Evolutionary conservation across 2,888 invertebrate genomes (phyloP).

Genomic region (Diogma glabrata): DNA sequence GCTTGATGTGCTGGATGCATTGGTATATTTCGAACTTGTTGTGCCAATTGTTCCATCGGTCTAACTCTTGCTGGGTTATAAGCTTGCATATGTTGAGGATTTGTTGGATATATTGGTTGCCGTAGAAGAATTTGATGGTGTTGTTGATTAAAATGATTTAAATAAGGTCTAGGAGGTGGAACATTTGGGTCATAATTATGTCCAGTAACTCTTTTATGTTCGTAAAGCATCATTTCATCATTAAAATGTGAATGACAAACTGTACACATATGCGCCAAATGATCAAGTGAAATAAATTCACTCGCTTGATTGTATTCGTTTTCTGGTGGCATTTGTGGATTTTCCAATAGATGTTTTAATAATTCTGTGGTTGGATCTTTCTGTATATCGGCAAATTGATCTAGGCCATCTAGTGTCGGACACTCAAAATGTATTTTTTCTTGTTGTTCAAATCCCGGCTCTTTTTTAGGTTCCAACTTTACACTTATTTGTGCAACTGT

Average conservation of each 20-base stretch:
- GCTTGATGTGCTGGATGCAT: slow-evolving; percentile 9
- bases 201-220: slow-evolving; percentile 24
- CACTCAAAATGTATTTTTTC: slow-evolving; percentile 23
- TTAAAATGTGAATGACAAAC: slow-evolving; percentile 35
- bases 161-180: background rate
- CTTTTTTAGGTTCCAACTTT: slow-evolving; percentile 1
- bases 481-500: slow-evolving; percentile 13
- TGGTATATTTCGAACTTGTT: slow-evolving; percentile 29
- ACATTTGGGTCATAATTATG: slow-evolving; percentile 17
- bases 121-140: slow-evolving; percentile 11
- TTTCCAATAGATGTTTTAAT: slow-evolving; percentile 20
- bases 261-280: slow-evolving; percentile 28
- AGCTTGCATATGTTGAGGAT: slow-evolving; percentile 5
- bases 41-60: slow-evolving; percentile 39
- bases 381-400: slow-evolving; percentile 19
- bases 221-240: slow-evolving; percentile 23
- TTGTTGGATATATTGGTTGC: slow-evolving; percentile 17
- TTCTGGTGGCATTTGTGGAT: slow-evolving; percentile 29
- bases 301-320: slow-evolving; percentile 28
- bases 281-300: slow-evolving; percentile 53
- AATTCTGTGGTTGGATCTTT: slow-evolving; percentile 21
- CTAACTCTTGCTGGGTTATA: slow-evolving; percentile 29
- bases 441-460: background rate
- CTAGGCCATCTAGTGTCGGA: slow-evolving; percentile 23
- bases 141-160: background rate